phyloP scores from a whole-genome alignment of 2,797 vertebrate species.

The Coregonus sp. region DNA sequence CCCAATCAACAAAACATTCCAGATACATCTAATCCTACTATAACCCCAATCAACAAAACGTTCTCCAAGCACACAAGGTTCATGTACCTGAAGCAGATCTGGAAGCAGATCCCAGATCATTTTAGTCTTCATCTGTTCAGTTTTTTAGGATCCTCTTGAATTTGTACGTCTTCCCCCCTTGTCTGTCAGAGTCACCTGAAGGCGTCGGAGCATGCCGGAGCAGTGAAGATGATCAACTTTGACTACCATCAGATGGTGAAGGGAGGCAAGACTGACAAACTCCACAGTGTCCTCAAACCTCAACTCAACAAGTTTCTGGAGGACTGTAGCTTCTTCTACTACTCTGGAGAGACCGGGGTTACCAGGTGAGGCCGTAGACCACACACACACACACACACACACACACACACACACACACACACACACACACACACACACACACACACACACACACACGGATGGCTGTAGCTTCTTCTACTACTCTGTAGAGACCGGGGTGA shows the following conservation, averaged over 20 bases:
- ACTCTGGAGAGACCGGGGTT: conserved; percentile 84
- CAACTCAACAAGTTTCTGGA: conserved; percentile 87
- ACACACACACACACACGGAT: background rate
- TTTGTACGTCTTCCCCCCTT: background rate
- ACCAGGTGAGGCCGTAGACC: conserved; percentile 18
- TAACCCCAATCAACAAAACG: background rate
- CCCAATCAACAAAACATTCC: no score
- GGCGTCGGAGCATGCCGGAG: conserved; percentile 87
- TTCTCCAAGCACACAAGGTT: no score
- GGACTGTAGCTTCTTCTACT: conserved; percentile 93
- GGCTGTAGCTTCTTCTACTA: no score
- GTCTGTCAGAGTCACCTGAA: conserved; percentile 89
- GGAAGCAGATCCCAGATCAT: no score
- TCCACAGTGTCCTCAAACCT: conserved; percentile 88
- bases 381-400: background rate
- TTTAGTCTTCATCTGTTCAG: background rate
- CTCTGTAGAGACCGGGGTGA: no score
- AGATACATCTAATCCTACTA: no score
- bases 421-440: background rate
- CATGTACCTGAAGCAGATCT: no score
- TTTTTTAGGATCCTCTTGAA: background rate
- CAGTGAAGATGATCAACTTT: conserved; percentile 95
- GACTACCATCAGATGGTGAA: conserved; percentile 99
- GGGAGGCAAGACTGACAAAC: conserved; percentile 93
- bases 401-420: background rate